A percentile compares a stretch with the other conserved stretches of the same genome.
Evolutionary conservation across 2,113 vertebrate genomes (phyloP).

Genomic region (Asarcornis scutulata): DNA sequence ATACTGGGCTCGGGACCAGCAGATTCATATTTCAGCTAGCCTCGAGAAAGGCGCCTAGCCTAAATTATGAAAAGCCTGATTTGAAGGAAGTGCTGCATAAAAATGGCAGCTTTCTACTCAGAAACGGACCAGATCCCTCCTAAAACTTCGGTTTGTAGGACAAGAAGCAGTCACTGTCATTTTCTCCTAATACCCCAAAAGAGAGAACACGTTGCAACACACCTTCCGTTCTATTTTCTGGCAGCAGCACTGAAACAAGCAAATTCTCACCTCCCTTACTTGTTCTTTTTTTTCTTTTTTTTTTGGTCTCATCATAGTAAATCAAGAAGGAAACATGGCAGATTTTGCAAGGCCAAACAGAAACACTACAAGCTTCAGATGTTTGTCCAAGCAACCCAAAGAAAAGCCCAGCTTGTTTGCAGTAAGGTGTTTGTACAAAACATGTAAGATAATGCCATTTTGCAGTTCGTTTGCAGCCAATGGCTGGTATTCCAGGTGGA

Average conservation of each 20-base stretch:
- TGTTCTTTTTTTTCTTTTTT: too few relatives aligned
- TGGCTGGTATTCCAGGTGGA: not conserved
- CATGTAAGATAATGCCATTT: not conserved
- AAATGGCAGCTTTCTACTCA: not conserved
- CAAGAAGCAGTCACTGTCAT: not conserved
- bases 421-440: not conserved
- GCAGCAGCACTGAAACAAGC: not conserved
- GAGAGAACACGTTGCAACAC: accelerated
- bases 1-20: not conserved
- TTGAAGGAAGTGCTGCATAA: not conserved
- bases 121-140: not conserved
- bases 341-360: not conserved
- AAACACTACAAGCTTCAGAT: not conserved
- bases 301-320: not conserved
- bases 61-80: not conserved
- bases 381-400: not conserved
- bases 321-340: not conserved
- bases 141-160: not conserved
- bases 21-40: not conserved
- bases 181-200: not conserved
- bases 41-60: not conserved
- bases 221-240: not conserved
- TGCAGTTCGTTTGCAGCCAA: not conserved
- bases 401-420: not conserved
- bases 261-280: not conserved